These are phyloP conservation scores for Apodemia zela DNA, from an alignment of 2,888 invertebrate species.

Conservation along the genomic window DNA sequence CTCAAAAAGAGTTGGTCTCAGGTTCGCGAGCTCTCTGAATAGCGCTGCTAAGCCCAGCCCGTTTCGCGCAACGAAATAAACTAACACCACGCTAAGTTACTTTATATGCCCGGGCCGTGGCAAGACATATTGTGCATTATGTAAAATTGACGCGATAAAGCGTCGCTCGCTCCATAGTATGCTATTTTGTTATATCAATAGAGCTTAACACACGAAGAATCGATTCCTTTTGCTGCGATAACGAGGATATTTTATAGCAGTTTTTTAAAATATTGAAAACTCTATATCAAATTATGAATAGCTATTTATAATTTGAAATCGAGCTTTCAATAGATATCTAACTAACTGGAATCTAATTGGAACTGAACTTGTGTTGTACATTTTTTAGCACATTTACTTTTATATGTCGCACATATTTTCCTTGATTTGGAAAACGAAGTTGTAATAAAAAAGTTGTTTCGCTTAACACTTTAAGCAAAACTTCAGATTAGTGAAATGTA, in stretches of 20 bases:
- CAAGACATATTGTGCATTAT: constrained; percentile 37
- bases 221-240: background rate
- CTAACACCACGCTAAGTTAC: constrained; percentile 58
- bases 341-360: too few species aligned
- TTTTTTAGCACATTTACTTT: too few species aligned
- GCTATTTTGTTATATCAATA: constrained; percentile 14
- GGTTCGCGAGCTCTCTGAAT: constrained; percentile 32
- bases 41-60: constrained; percentile 48
- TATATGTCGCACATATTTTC: too few species aligned
- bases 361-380: too few species aligned
- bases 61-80: constrained; percentile 62
- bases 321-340: too few species aligned
- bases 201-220: constrained; percentile 9
- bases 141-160: constrained; percentile 39
- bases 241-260: background rate
- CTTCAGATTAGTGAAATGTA: too few species aligned
- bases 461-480: too few species aligned
- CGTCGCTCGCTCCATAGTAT: constrained; percentile 26
- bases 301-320: too few species aligned
- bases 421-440: too few species aligned
- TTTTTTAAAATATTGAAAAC: background rate
- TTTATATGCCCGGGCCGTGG: constrained; percentile 32
- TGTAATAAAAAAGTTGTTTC: too few species aligned
- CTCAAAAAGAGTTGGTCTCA: background rate
- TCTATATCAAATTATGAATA: too few species aligned